Percentiles rank a stretch among this genome's conserved stretches.
Conservation (phyloP, 2,888 invertebrate genomes). For the Monoplex corrugatus region DNA sequence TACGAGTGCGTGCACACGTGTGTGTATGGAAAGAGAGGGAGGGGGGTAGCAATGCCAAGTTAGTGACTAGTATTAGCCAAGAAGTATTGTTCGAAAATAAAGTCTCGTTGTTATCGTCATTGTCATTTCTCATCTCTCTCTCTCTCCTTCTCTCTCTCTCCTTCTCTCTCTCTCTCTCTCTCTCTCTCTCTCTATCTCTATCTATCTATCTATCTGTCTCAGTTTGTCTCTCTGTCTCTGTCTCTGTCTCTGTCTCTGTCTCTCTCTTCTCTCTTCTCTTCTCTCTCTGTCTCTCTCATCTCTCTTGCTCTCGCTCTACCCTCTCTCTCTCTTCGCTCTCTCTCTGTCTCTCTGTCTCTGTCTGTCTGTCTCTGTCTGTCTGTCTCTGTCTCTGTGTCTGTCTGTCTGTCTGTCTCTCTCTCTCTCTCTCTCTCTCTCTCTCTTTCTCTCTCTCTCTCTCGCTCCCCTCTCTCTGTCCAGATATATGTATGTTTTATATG, state of each 20-base stretch:
- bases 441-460: not conserved
- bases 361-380: not conserved
- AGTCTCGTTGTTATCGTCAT: too few species aligned
- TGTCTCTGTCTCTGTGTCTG: not conserved
- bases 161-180: too few species aligned
- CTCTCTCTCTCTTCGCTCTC: not conserved
- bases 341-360: not conserved
- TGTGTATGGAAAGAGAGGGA: too few species aligned
- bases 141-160: too few species aligned
- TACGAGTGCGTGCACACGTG: too few species aligned
- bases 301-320: not conserved
- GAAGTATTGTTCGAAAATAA: too few species aligned
- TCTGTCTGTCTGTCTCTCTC: not conserved
- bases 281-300: not conserved
- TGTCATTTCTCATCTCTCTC: too few species aligned
- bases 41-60: too few species aligned
- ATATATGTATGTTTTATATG: too few species aligned
- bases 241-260: not conserved
- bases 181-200: not conserved
- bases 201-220: not conserved
- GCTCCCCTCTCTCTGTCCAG: too few species aligned
- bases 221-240: not conserved
- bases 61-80: too few species aligned
- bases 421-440: not conserved
- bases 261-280: too few species aligned